phyloP scores from a whole-genome alignment of 2,888 invertebrate species.

The Acanthosepion pharaonis region DNA sequence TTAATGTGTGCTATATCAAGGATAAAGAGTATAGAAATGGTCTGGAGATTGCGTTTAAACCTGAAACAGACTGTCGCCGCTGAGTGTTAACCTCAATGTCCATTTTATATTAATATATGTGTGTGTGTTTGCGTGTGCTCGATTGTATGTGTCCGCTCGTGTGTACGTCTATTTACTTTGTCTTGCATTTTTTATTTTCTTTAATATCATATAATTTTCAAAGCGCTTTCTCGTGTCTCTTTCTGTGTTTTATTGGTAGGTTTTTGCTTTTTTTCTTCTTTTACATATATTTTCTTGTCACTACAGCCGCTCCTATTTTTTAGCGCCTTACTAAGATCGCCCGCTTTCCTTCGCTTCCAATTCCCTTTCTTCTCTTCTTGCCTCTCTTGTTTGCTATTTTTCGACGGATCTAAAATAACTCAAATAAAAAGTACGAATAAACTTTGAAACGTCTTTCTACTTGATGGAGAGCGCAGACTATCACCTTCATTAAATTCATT shows the following conservation, averaged over 20 bases:
- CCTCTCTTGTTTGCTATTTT: not conserved
- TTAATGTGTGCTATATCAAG: too few species aligned
- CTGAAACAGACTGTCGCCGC: too few species aligned
- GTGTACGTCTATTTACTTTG: too few species aligned
- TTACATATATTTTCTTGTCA: not conserved
- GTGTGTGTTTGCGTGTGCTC: too few species aligned
- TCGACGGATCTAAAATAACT: not conserved
- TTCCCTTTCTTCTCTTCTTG: not conserved
- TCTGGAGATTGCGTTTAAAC: too few species aligned
- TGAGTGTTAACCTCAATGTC: too few species aligned
- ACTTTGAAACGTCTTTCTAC: not conserved
- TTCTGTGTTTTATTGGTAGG: not conserved
- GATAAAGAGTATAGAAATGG: too few species aligned
- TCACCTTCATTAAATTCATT: conserved; percentile 33
- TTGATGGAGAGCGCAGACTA: not conserved
- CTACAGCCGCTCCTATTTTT: not conserved
- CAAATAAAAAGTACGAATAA: not conserved
- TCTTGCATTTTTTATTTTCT: not conserved
- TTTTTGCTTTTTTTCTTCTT: not conserved
- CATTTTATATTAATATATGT: too few species aligned
- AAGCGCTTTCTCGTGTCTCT: not conserved
- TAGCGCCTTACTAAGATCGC: not conserved
- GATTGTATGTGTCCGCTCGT: too few species aligned
- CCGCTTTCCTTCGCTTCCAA: not conserved
- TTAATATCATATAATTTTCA: not conserved